Percentiles rank a stretch among this genome's conserved stretches.
Conservation (phyloP, 2,113 vertebrate genomes). For the Oryzias curvinotus region DNA sequence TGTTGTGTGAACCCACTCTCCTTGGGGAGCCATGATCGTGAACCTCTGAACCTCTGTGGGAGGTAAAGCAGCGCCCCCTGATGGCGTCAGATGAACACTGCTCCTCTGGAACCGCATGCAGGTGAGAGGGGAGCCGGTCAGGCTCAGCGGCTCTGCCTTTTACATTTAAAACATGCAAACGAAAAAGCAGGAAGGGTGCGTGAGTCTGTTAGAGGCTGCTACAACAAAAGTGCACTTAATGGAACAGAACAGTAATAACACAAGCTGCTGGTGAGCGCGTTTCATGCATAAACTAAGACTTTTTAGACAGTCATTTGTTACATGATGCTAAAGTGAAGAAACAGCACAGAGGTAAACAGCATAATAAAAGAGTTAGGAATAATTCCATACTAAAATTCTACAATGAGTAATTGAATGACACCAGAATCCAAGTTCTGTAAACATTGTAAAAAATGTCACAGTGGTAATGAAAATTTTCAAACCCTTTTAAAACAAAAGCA, state of each 20-base stretch:
- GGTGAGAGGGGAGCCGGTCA: conserved; percentile 34
- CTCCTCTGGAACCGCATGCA: conserved; percentile 29
- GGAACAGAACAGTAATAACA: conserved; percentile 7
- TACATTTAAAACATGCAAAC: conserved; percentile 76
- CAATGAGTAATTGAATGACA: conserved; percentile 1
- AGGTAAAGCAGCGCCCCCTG: conserved; percentile 55
- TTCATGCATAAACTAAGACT: background rate
- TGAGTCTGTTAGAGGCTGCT: conserved; percentile 48
- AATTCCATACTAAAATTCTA: background rate
- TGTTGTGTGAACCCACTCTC: conserved; percentile 26
- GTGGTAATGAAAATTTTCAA: too few relatives aligned
- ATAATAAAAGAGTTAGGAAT: too few relatives aligned
- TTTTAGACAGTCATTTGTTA: conserved; percentile 4
- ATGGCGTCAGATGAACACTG: conserved; percentile 32
- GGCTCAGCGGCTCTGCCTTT: conserved; percentile 65
- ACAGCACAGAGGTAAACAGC: too few relatives aligned
- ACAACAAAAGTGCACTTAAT: conserved; percentile 21
- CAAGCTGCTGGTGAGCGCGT: background rate
- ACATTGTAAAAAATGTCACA: too few relatives aligned
- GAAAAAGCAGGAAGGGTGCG: conserved; percentile 66
- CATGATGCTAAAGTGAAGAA: too few relatives aligned
- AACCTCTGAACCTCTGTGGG: conserved; percentile 22
- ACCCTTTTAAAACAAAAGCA: background rate
- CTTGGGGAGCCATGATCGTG: conserved; percentile 28
- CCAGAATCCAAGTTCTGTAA: background rate